phyloP scores from a whole-genome alignment of 2,113 vertebrate species.

The Macrotis lagotis region DNA sequence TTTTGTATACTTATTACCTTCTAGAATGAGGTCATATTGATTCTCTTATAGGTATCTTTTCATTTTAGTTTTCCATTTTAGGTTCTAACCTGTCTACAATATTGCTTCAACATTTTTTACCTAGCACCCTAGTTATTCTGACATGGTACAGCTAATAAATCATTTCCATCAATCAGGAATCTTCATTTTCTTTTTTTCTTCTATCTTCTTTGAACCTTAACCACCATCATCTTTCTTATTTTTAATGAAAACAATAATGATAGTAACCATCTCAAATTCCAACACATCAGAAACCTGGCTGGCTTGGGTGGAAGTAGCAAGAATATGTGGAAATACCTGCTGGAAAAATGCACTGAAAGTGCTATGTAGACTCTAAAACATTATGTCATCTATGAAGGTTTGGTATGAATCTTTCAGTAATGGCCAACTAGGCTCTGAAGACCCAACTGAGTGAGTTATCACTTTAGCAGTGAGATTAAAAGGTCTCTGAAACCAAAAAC shows the following conservation, averaged over 20 bases:
- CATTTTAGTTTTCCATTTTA: neutral
- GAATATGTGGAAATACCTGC: neutral
- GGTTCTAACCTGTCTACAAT: neutral
- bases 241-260: neutral
- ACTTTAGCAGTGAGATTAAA: neutral
- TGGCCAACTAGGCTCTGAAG: neutral
- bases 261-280: neutral
- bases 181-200: neutral
- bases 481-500: neutral
- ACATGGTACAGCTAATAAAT: neutral
- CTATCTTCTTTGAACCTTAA: neutral
- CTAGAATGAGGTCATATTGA: neutral
- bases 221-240: neutral
- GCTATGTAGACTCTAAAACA: neutral
- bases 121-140: neutral
- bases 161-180: neutral
- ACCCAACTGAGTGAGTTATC: neutral
- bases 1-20: too few species aligned
- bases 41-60: neutral
- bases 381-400: too few species aligned
- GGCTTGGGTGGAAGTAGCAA: too few species aligned
- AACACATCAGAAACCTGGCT: neutral
- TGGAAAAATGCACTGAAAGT: neutral
- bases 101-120: neutral
- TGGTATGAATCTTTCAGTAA: neutral